Conservation (phyloP, 2,888 invertebrate species). For the Andrena haemorrhoa region DNA sequence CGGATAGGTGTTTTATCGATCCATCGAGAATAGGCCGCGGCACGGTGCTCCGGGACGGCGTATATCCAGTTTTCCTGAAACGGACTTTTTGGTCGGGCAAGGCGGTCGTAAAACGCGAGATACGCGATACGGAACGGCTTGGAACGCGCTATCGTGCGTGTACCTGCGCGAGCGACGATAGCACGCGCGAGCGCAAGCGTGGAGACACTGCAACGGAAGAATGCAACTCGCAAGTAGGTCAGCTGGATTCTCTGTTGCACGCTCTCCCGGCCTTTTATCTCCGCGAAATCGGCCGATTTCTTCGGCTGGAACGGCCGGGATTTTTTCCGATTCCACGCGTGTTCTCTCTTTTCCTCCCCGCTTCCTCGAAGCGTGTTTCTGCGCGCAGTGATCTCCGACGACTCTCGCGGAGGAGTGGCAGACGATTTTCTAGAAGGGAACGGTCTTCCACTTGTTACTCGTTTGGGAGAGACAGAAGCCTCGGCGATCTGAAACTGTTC, state of each 20-base stretch:
- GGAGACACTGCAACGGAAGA: constrained; percentile 65
- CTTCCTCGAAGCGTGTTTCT: not conserved
- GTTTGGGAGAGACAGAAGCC: not conserved
- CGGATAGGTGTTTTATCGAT: constrained; percentile 37
- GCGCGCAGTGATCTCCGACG: too few relatives aligned
- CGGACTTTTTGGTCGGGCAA: constrained; percentile 45
- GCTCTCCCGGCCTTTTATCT: constrained; percentile 46
- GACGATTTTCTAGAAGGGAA: constrained; percentile 9
- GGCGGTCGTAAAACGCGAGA: constrained; percentile 52
- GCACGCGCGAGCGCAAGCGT: constrained; percentile 23
- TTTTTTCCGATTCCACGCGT: not conserved
- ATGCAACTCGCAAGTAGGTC: constrained; percentile 67
- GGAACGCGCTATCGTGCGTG: constrained; percentile 64
- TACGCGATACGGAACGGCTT: constrained; percentile 56
- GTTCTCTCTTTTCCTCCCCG: not conserved
- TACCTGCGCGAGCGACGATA: constrained; percentile 64
- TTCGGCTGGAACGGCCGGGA: constrained; percentile 48
- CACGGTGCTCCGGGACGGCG: not conserved
- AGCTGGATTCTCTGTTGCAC: constrained; percentile 68
- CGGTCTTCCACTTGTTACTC: not conserved
- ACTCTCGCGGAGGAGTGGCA: not conserved
- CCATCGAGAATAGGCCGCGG: constrained; percentile 27
- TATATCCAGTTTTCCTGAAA: constrained; percentile 59
- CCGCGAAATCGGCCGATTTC: constrained; percentile 60
- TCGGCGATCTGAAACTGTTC: too few relatives aligned